Conservation (phyloP, 2,113 vertebrate genomes). For the Zootoca vivipara region DNA sequence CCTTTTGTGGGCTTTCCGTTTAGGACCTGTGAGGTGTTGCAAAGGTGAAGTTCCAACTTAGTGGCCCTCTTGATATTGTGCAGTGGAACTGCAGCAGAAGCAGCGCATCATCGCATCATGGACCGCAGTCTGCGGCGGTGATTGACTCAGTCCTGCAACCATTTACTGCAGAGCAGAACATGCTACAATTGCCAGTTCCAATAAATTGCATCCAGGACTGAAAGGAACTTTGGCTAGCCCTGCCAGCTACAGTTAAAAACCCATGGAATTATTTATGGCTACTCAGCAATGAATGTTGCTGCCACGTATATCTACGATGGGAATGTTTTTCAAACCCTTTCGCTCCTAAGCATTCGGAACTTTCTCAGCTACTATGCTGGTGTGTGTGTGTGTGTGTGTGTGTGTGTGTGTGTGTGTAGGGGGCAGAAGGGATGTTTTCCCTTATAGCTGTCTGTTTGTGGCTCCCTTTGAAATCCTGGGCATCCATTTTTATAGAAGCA, state of each 20-base stretch:
- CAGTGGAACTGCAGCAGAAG: background rate
- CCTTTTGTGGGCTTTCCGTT: no score
- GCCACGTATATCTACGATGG: constrained; percentile 9
- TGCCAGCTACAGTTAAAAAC: background rate
- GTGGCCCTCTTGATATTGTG: background rate
- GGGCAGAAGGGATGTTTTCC: background rate
- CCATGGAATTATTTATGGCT: background rate
- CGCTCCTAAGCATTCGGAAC: background rate
- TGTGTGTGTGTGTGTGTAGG: no score
- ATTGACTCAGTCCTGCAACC: background rate
- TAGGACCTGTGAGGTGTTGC: no score
- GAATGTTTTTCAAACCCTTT: background rate
- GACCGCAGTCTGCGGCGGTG: background rate
- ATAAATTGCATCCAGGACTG: background rate
- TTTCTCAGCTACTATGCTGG: background rate
- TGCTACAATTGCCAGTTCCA: background rate
- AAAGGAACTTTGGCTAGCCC: background rate
- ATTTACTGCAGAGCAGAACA: background rate
- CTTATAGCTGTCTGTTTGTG: background rate
- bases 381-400: background rate
- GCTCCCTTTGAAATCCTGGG: constrained; percentile 8
- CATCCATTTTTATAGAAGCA: background rate
- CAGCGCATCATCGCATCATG: no score
- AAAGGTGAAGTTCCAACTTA: no score
- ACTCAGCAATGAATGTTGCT: constrained; percentile 7